phyloP scores from a whole-genome alignment of 2,113 vertebrate genomes.

The Festucalex cinctus region DNA sequence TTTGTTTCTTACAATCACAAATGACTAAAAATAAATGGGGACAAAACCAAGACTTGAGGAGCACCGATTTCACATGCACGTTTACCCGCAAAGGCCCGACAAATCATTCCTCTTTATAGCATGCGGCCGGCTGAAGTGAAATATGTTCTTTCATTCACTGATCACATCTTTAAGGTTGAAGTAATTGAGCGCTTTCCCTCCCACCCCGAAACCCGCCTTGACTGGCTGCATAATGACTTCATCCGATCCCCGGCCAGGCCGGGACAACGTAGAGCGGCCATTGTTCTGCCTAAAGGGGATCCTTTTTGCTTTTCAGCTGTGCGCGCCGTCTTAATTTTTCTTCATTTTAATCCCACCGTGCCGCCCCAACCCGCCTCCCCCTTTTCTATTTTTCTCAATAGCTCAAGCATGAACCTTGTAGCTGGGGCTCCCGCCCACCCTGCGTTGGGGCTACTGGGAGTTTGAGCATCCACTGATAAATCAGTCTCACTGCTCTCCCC shows the following conservation, averaged over 20 bases:
- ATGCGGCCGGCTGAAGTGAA: constrained; percentile 94
- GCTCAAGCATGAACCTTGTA: constrained; percentile 72
- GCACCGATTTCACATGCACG: constrained; percentile 61
- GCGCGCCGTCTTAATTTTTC: constrained; percentile 91
- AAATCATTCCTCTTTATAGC: constrained; percentile 95
- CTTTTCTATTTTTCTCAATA: constrained; percentile 67
- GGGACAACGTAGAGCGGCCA: constrained; percentile 82
- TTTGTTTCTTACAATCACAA: background rate
- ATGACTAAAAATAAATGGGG: background rate
- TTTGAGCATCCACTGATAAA: constrained; percentile 68
- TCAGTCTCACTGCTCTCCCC: constrained; percentile 59
- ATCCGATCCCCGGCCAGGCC: constrained; percentile 83
- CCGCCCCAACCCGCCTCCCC: constrained; percentile 48
- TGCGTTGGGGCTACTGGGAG: constrained; percentile 40
- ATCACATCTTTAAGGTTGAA: constrained; percentile 98
- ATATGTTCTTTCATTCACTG: constrained; percentile 98
- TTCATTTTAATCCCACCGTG: constrained; percentile 86
- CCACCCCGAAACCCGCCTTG: constrained; percentile 60
- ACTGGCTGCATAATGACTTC: constrained; percentile 99
- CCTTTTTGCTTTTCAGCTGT: constrained; percentile 84
- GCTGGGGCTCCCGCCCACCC: constrained; percentile 37
- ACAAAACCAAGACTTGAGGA: background rate
- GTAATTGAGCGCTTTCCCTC: constrained; percentile 90
- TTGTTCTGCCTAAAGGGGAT: constrained; percentile 84
- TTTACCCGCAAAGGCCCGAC: constrained; percentile 84